Conservation (phyloP, 92 coral and sea anemone genomes). For the Montipora capitata region DNA sequence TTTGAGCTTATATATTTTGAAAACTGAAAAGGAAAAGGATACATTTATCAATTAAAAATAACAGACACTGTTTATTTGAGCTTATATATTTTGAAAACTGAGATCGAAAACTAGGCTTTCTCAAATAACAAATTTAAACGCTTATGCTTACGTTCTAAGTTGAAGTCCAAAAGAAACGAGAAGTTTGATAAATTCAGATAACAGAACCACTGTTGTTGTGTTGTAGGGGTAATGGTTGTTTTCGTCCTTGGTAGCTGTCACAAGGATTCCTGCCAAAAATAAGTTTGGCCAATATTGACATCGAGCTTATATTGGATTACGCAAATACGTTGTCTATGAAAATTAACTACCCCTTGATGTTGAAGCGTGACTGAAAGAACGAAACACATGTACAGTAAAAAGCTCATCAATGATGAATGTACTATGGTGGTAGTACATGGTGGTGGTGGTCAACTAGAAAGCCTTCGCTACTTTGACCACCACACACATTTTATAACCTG, state of each 20-base stretch:
- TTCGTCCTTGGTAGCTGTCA: slow-evolving; percentile 93
- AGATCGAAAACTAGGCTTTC: not conserved
- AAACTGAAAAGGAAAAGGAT: not conserved
- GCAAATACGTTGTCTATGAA: not conserved
- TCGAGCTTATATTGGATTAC: not conserved
- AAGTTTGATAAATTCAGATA: slow-evolving; percentile 90
- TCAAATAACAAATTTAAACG: not conserved
- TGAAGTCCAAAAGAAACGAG: slow-evolving; percentile 85
- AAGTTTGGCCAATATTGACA: not conserved
- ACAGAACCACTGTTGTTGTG: slow-evolving; percentile 93
- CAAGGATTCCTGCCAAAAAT: slow-evolving; percentile 82
- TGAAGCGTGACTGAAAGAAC: too few species aligned
- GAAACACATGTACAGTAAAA: too few species aligned
- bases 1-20: not conserved
- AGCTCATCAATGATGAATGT: not conserved
- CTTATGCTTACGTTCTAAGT: slow-evolving; percentile 87
- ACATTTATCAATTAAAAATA: too few species aligned
- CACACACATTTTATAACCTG: too few species aligned
- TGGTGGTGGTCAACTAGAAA: too few species aligned
- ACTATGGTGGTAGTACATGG: too few species aligned
- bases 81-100: not conserved
- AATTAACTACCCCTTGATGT: not conserved
- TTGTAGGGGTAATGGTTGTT: slow-evolving; percentile 83
- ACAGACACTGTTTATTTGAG: not conserved
- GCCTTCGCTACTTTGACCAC: too few species aligned